A percentile compares a stretch with the other conserved stretches of the same genome.
Conservation (phyloP, 2,797 vertebrate species). For the Myotis pilosus region DNA sequence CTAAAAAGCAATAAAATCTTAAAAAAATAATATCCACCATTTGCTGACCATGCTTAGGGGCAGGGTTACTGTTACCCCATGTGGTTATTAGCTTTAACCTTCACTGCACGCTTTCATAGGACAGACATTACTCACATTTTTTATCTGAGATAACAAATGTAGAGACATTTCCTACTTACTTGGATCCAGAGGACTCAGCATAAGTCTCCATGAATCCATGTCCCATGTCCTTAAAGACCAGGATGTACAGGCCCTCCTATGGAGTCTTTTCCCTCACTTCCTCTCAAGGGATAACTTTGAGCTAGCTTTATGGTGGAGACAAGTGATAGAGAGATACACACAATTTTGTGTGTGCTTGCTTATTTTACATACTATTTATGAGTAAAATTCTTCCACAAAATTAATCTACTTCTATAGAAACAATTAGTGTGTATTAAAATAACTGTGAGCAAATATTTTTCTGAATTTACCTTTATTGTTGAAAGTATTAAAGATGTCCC, state of each 20-base stretch:
- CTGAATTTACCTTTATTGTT: no score
- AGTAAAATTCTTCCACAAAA: neutral
- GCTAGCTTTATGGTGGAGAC: neutral
- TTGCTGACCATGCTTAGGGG: accelerated
- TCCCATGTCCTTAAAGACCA: accelerated
- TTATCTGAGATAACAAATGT: no score
- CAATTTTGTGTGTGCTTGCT: neutral
- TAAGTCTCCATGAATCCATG: accelerated
- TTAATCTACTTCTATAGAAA: neutral
- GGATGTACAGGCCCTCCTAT: accelerated
- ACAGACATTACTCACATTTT: no score
- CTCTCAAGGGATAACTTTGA: no score
- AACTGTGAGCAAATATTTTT: neutral
- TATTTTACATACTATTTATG: neutral
- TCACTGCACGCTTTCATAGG: neutral
- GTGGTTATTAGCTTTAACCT: accelerated
- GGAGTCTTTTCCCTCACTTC: no score
- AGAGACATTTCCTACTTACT: neutral
- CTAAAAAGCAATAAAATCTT: no score
- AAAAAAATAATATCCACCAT: neutral
- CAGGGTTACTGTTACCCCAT: accelerated
- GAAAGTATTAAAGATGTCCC: no score
- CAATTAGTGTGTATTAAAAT: neutral
- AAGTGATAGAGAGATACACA: neutral
- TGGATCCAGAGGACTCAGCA: neutral